Percentiles rank a stretch among this genome's conserved stretches.
phyloP scores from a whole-genome alignment of 1,140 invertebrate species.

The Cepaea nemoralis region DNA sequence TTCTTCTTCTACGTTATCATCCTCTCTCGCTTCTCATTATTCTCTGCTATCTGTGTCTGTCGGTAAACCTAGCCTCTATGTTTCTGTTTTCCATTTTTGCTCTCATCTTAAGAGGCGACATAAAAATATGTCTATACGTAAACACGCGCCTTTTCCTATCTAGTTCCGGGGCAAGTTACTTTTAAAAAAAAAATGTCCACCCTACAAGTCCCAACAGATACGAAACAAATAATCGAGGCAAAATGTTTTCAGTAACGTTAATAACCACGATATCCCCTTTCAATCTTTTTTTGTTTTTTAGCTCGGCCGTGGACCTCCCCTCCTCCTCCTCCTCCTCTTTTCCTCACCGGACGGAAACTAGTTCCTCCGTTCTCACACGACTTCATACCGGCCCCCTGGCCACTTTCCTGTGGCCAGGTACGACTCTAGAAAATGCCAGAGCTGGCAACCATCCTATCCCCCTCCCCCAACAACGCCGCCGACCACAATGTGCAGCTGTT shows the following conservation, averaged over 20 bases:
- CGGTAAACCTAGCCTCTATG: too few relatives aligned
- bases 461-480: background rate
- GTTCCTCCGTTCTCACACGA: background rate
- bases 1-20: too few relatives aligned
- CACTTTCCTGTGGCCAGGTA: conserved; percentile 9
- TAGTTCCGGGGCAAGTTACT: too few relatives aligned
- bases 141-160: too few relatives aligned
- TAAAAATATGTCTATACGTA: too few relatives aligned
- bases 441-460: too few relatives aligned
- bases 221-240: background rate
- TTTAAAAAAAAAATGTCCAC: too few relatives aligned
- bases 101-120: too few relatives aligned
- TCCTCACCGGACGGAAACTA: too few relatives aligned
- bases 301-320: background rate
- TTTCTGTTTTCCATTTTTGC: too few relatives aligned
- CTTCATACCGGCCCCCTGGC: background rate
- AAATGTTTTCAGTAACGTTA: background rate
- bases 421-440: background rate
- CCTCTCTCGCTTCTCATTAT: too few relatives aligned
- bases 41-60: too few relatives aligned
- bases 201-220: background rate
- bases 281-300: background rate
- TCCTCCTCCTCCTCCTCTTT: background rate
- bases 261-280: background rate
- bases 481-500: conserved; percentile 16